phyloP scores from a whole-genome alignment of 2,113 vertebrate genomes.

The Climacteris rufus region DNA sequence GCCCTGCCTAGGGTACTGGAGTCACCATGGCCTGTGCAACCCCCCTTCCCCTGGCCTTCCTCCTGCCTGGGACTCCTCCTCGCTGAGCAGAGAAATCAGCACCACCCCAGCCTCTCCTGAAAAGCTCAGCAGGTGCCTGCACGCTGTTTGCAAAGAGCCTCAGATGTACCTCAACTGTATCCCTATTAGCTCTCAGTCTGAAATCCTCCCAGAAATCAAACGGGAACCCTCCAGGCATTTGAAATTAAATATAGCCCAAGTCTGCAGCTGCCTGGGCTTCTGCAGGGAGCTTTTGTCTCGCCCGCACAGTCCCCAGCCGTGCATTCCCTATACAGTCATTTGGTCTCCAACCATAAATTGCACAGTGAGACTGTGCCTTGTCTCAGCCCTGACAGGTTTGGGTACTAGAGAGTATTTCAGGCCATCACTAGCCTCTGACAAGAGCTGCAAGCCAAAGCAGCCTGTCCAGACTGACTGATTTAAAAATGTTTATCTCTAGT shows the following conservation, averaged over 20 bases:
- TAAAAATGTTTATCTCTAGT: not conserved
- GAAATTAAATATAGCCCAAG: not conserved
- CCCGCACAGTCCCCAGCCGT: fast-evolving
- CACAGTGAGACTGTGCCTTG: not conserved
- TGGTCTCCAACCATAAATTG: not conserved
- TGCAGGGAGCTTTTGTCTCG: not conserved
- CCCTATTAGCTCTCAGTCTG: not conserved
- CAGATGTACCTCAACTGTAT: not conserved
- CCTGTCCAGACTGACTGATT: not conserved
- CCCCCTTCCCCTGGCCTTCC: not conserved
- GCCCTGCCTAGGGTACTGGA: not conserved
- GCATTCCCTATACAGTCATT: not conserved
- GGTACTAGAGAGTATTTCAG: not conserved
- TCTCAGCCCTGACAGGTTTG: not conserved
- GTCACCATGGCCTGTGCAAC: fast-evolving
- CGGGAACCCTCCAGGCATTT: not conserved
- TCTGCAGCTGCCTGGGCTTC: not conserved
- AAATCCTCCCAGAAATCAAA: not conserved
- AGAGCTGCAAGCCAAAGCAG: not conserved
- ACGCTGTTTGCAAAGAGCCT: not conserved
- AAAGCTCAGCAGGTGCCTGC: not conserved
- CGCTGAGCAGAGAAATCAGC: not conserved
- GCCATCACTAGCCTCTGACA: not conserved
- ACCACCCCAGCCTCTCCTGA: not conserved
- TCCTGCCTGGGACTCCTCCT: not conserved